Evolutionary conservation across 2,113 vertebrate species (phyloP).

Genomic region (Plecturocebus donacophilus): DNA sequence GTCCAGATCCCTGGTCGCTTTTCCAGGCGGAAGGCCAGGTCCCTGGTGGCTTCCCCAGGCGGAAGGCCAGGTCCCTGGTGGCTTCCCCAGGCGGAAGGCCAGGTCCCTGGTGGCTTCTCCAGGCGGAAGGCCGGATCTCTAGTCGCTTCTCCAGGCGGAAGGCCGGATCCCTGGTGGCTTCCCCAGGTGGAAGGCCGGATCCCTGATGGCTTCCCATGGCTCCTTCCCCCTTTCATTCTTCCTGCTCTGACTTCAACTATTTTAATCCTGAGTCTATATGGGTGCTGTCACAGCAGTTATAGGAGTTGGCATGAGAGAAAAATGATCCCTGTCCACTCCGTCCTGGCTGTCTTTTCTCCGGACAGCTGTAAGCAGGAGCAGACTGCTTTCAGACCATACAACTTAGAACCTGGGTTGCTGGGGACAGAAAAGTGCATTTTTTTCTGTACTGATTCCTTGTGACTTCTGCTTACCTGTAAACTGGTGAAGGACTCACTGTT

Average conservation of each 20-base stretch:
- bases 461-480: background rate
- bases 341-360: background rate
- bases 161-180: background rate
- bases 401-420: too few relatives aligned
- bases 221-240: too few relatives aligned
- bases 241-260: background rate
- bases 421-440: background rate
- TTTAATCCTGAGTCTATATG: background rate
- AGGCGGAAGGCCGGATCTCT: too few relatives aligned
- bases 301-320: background rate
- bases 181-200: too few relatives aligned
- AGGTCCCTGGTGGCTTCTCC: background rate
- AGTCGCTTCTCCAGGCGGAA: too few relatives aligned
- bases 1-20: background rate
- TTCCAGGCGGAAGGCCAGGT: too few relatives aligned
- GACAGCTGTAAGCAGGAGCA: background rate
- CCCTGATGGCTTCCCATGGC: background rate
- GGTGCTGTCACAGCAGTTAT: too few relatives aligned
- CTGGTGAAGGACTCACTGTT: background rate
- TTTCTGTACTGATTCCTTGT: background rate
- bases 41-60: background rate
- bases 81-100: background rate
- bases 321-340: too few relatives aligned
- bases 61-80: too few relatives aligned
- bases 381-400: accelerated